Percentiles rank a stretch among this genome's conserved stretches.
These are phyloP conservation scores for Cinclus mexicanus DNA, from an alignment of 2,113 vertebrate genomes.

Conservation along the genomic window DNA sequence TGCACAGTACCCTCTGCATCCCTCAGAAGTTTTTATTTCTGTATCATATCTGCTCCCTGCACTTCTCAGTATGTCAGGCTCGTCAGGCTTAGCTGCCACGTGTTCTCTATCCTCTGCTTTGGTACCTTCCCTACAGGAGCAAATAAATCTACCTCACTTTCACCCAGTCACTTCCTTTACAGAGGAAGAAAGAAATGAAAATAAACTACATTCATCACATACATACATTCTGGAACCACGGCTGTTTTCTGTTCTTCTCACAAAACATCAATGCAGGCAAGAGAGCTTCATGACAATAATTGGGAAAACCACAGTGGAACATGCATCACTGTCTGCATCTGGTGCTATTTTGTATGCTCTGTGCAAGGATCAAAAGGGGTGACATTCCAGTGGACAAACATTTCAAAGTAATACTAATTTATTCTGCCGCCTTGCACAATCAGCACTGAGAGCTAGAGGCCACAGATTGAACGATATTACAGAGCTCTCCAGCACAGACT, in stretches of 20 bases:
- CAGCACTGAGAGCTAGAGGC: conserved; percentile 7
- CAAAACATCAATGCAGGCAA: neutral
- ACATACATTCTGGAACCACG: neutral
- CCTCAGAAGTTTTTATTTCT: neutral
- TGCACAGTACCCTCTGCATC: neutral
- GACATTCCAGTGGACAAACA: conserved; percentile 43
- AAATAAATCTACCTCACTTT: neutral
- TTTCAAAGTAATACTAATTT: conserved; percentile 51
- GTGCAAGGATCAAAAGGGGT: neutral
- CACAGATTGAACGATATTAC: conserved; percentile 29
- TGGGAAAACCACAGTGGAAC: neutral
- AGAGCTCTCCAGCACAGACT: conserved; percentile 32
- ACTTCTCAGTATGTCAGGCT: neutral
- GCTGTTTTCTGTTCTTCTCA: neutral
- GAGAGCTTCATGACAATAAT: neutral
- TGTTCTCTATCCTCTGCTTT: neutral
- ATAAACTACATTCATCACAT: conserved; percentile 4
- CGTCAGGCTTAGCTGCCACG: neutral
- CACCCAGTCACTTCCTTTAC: neutral
- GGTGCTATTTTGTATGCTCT: neutral
- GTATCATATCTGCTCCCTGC: neutral
- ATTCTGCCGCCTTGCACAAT: conserved; percentile 14
- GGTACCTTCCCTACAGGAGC: neutral
- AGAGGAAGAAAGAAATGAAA: neutral
- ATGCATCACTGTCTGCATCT: conserved; percentile 19